Evolutionary conservation across 2,888 invertebrate genomes (phyloP), one percentile per base, ranked within the genome.

Genomic region (Scaptomyza reducta): DNA sequence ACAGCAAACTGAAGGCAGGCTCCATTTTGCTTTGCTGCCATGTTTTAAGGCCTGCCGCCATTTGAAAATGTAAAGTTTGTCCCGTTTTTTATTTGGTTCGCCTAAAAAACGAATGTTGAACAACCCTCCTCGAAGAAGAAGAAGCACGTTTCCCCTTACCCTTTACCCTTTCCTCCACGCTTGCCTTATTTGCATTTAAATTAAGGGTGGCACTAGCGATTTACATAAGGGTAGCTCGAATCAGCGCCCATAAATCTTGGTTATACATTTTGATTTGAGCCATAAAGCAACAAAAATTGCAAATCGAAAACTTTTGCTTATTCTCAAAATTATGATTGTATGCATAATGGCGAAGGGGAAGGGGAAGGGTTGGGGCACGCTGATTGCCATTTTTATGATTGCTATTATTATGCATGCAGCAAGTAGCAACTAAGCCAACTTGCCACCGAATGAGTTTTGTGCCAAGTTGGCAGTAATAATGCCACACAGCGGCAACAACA

Each of bases 371-470:
- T 45, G 38, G 40, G 40, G 16, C 11, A 33, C 40, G 27, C 47
- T 61, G 61, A 51, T 65, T 63, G 50, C 63, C 63, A 61, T 67
- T 86, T 80, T 87, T 84, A 85, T 87, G 79, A 85, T 80, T 76
- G 79, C 70, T 74, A 82, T 87, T 87, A 78, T 84, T 87, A 82
- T 82, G 86, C 83, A 87, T 73, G 77, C 85, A 79, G 51, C 41
- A 56, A 71, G 56, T 27, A 54, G 63, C 35, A 49, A 41, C 62
- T 49, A 55, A 50, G 54, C 55, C 33, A 44, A 40, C 31, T 40
- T 50, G 25, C 16, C 49, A 57, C 31, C 31, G 25, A 56, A 47
- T 40, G 31, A 53, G 40, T 44, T 62, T 64, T 84, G 45, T 75
- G 81, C 78, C 72, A 73, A 75, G 29, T 78, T 74, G 69, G 79